Evolutionary conservation across 1,140 invertebrate genomes (phyloP), one percentile per base, ranked within the genome.

Genomic region (Philopotamus ludificatus): DNA sequence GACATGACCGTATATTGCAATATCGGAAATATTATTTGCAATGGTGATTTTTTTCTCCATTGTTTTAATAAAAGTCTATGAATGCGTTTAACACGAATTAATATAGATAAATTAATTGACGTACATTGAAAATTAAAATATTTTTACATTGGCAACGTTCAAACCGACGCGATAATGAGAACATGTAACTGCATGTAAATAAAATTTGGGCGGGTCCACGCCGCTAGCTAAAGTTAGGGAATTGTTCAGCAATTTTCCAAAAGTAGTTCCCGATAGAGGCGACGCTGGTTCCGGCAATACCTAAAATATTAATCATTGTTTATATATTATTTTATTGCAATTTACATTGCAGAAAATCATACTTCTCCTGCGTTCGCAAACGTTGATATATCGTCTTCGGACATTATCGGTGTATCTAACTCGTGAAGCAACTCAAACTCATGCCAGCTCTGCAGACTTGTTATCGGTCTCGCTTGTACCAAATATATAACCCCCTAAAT

Each of bases 381-480:
- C 0, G 83, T 83, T 1, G 77, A 71, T 0, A 83, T 67, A 50
- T 82, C 80, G 12, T 82, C 76, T 53, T 83, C 78, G 10, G 82
- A 76, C 72, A 84, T 78, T 8, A 87, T 72, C 0, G 86, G 76
- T 8, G 78, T 76, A 76, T 91, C 89, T 67, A 88, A 79, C 74
- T 93, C 89, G 72, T 90, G 89, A 1, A 82, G 75, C 8, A 92
- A 68, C 71, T 92, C 89, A 69, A 87, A 89, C 60, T 91, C 86
- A 1, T 83, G 85, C 84, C 89, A 90, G 1, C 77, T 72, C 23
- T 88, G 83, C 3, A 89, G 65, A 0, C 85, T 84, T 0, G 90
- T 92, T 26, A 92, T 86, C 1, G 88, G 87, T 34, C 91, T 79
- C 1, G 86, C 84, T 84, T 92, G 86, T 15, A 89, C 73, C 10